Conservation (phyloP, 2,888 invertebrate species). For the Drosophila buzzatii region DNA sequence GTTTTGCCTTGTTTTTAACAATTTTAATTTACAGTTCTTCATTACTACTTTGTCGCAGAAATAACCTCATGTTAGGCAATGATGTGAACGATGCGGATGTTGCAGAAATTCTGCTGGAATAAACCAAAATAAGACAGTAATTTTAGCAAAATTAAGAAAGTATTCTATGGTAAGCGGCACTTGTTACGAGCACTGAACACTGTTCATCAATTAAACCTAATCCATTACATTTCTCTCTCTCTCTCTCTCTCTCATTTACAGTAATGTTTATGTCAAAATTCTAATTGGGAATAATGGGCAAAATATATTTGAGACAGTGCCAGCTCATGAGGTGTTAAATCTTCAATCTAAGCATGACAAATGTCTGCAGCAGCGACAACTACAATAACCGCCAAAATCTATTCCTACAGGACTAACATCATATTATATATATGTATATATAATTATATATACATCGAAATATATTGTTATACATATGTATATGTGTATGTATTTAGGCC, state of each 20-base stretch:
- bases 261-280: slow-evolving; percentile 40
- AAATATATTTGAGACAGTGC: slow-evolving; percentile 48
- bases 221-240: slow-evolving; percentile 1
- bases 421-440: slow-evolving; percentile 3
- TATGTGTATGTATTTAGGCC: neutral
- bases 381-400: neutral
- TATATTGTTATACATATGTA: slow-evolving; percentile 9
- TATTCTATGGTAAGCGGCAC: slow-evolving; percentile 52
- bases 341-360: neutral
- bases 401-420: neutral
- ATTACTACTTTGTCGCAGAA: slow-evolving; percentile 34
- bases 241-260: slow-evolving; percentile 20
- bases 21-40: slow-evolving; percentile 7
- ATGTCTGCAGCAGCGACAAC: neutral
- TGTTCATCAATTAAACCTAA: too few species aligned
- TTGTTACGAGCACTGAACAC: slow-evolving; percentile 19
- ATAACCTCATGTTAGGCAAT: slow-evolving; percentile 33
- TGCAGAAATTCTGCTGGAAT: slow-evolving; percentile 26
- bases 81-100: slow-evolving; percentile 22
- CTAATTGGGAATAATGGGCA: slow-evolving; percentile 46
- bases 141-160: slow-evolving; percentile 36
- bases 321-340: slow-evolving; percentile 32
- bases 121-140: slow-evolving; percentile 9
- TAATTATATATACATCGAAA: slow-evolving; percentile 8
- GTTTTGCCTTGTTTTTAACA: neutral